Conservation (phyloP, 2,888 invertebrate genomes). For the Hirtodrosophila trivittata region DNA sequence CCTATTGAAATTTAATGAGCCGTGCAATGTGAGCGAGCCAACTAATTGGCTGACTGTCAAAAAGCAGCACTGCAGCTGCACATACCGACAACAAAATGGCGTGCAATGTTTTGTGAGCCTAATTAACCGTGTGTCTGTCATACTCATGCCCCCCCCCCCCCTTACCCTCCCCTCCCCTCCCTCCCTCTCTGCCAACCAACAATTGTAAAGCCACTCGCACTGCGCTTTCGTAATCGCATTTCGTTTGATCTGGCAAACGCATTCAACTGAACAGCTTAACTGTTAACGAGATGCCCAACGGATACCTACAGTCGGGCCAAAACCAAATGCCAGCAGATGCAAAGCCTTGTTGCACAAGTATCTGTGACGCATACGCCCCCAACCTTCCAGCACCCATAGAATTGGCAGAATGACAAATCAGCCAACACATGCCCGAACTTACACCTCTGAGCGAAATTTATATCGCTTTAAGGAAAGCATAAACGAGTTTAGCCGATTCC, state of each 20-base stretch:
- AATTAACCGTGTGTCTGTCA: constrained; percentile 56
- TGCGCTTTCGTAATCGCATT: constrained; percentile 60
- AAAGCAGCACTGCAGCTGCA: constrained; percentile 43
- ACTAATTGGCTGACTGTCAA: constrained; percentile 64
- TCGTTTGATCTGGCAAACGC: constrained; percentile 57
- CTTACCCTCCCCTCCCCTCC: too few species aligned
- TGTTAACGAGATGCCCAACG: constrained; percentile 26
- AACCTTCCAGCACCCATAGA: too few species aligned
- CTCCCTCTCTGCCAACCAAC: not conserved
- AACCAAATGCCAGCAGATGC: constrained; percentile 19
- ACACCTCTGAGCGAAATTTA: too few species aligned
- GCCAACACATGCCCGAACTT: too few species aligned
- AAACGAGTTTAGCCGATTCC: too few species aligned
- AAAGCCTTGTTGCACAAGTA: constrained; percentile 14
- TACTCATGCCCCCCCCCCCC: not conserved
- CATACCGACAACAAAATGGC: constrained; percentile 63
- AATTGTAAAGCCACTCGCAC: constrained; percentile 11
- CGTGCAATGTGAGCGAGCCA: constrained; percentile 51
- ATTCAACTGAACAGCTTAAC: constrained; percentile 49
- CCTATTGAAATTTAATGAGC: constrained; percentile 67
- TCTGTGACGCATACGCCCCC: not conserved
- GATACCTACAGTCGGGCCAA: not conserved
- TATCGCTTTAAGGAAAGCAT: too few species aligned
- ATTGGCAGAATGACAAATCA: too few species aligned
- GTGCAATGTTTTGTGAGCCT: constrained; percentile 50